Evolutionary conservation across 1,140 invertebrate species (phyloP).

Genomic region (Dryas iulia): DNA sequence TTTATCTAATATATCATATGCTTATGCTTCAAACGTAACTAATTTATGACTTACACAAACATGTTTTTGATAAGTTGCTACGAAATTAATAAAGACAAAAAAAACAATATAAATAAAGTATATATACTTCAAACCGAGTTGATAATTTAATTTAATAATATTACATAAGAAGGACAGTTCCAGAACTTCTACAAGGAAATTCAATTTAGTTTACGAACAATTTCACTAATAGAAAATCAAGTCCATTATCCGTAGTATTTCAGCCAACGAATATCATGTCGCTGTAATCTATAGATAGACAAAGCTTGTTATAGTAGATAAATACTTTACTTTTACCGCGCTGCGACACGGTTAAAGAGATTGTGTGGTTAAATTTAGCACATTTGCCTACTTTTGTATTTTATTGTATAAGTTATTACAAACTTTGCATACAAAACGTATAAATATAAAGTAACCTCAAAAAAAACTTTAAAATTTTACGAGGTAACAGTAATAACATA

Average conservation of each 20-base stretch:
- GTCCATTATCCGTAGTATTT: background rate
- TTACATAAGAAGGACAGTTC: background rate
- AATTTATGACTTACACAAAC: too few relatives aligned
- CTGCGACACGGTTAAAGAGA: conserved; percentile 17
- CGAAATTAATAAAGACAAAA: too few relatives aligned
- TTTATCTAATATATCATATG: too few relatives aligned
- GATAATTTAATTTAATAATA: background rate
- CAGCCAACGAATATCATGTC: conserved; percentile 10
- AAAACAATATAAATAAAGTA: too few relatives aligned
- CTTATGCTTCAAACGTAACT: too few relatives aligned
- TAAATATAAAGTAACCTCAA: background rate
- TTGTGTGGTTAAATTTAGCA: conserved; percentile 19
- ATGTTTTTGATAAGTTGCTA: too few relatives aligned
- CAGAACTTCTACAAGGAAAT: background rate
- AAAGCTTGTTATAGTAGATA: conserved; percentile 22
- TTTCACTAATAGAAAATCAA: background rate
- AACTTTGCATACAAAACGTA: background rate
- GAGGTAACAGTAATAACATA: background rate
- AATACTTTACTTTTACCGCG: conserved; percentile 20
- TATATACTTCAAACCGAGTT: background rate
- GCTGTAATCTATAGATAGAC: conserved; percentile 15
- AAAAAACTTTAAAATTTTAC: background rate
- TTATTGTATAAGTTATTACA: too few relatives aligned
- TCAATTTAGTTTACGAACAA: background rate
- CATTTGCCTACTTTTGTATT: background rate